Evolutionary conservation across 2,113 vertebrate genomes (phyloP), one percentile per base, ranked within the genome.

Genomic region (Bubalus kerabau): DNA sequence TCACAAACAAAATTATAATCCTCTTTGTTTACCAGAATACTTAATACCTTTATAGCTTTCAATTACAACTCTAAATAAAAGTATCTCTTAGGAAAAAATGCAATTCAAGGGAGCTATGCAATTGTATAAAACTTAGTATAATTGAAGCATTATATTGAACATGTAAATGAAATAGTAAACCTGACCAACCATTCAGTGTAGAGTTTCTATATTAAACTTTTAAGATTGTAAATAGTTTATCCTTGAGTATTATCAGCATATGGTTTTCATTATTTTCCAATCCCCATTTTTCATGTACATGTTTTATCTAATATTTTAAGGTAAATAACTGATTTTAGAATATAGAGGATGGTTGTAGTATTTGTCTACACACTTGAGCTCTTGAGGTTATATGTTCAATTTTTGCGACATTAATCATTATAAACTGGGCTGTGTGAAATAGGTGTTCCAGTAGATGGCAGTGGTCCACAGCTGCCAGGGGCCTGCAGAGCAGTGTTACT

Each of bases 371-470:
- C 24, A 28, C 56, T 46, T 57, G 71, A 62, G 76, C 64, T 62
- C 50, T 52, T 92, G 62, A 14, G 50, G 23, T 56, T 86, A 92
- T 92, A 40, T 80, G 7, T 83, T 81, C 23, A 48, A 26, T 43
- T 92, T 48, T 32, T 54, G 30, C 19, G 50, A 50, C 71, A 15
- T 59, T 21, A 23, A 50, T 56, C 32, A 57, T 54, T 74, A 36
- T 84, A 78, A 21, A 13, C 52, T 11, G 16, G 5, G 54, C 26
- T 43, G 4, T 80, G 7, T 48, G 36, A 48, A 59, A 40, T 48
- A 6, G 59, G n/a, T 30, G 13, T 74, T 94, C 97, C 98, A n/a
- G 96, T 81, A 98, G 98, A 52, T 90, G 98, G 96, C 98, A 95
- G 97, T 74, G 84, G 74, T 17, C 4, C 40, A 92, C 26, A n/a